phyloP scores from a whole-genome alignment of 2,113 vertebrate species.

The Rhinolophus sinicus region DNA sequence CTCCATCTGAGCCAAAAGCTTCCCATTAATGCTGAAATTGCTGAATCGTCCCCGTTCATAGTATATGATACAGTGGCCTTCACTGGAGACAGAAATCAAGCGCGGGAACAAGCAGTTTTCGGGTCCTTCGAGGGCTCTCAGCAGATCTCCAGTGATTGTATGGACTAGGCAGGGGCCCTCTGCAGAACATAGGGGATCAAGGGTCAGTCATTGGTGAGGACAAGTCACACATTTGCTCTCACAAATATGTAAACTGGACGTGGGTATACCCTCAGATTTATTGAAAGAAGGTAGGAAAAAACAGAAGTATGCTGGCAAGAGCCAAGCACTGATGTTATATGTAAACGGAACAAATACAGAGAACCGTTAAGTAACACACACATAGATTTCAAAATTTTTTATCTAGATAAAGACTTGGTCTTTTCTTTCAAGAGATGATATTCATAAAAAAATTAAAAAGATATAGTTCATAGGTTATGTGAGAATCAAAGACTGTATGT shows the following conservation, averaged over 20 bases:
- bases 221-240: fast-evolving
- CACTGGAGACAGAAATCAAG: slow-evolving; percentile 97
- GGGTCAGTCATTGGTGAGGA: background rate
- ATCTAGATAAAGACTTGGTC: background rate
- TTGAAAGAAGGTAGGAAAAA: background rate
- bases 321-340: background rate
- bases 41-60: slow-evolving; percentile 96
- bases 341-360: background rate
- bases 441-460: background rate
- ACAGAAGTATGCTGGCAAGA: background rate
- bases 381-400: background rate
- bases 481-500: background rate
- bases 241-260: background rate
- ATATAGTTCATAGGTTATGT: background rate
- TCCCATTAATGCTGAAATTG: slow-evolving; percentile 99
- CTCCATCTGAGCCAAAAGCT: slow-evolving; percentile 98
- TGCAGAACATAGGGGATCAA: slow-evolving; percentile 69
- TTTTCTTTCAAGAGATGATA: background rate
- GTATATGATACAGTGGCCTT: slow-evolving; percentile 99
- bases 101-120: slow-evolving; percentile 93
- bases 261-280: background rate
- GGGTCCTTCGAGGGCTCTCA: slow-evolving; percentile 96
- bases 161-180: slow-evolving; percentile 99
- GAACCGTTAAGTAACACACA: background rate
- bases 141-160: slow-evolving; percentile 98